Evolutionary conservation across 1,140 invertebrate genomes (phyloP).

Genomic region (Mactra quadrangularis): DNA sequence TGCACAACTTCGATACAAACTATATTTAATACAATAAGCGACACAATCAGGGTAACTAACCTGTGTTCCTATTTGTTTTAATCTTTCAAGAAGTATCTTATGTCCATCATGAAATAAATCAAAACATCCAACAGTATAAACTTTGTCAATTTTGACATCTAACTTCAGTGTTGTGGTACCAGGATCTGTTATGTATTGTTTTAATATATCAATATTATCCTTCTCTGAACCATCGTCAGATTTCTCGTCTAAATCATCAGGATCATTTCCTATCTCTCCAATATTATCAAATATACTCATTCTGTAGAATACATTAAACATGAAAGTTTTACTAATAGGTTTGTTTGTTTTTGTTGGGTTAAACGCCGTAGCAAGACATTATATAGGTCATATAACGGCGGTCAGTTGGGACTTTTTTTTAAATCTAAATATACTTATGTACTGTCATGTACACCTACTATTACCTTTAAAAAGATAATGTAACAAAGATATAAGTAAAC

Average conservation of each 20-base stretch:
- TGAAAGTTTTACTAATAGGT: too few species aligned
- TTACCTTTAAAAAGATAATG: too few species aligned
- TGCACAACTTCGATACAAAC: too few species aligned
- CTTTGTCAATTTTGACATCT: slow-evolving; percentile 51
- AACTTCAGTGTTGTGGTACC: slow-evolving; percentile 18
- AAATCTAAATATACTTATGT: too few species aligned
- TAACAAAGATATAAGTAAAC: too few species aligned
- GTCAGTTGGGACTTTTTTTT: too few species aligned
- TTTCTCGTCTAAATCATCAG: slow-evolving; percentile 35
- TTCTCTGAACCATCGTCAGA: slow-evolving; percentile 34
- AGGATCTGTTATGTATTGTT: not conserved
- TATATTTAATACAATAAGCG: too few species aligned
- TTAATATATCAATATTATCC: not conserved
- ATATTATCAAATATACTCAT: slow-evolving; percentile 8
- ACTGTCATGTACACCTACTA: too few species aligned
- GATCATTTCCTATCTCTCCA: slow-evolving; percentile 3
- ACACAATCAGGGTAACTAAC: too few species aligned
- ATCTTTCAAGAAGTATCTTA: slow-evolving; percentile 71
- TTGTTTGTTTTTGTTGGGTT: too few species aligned
- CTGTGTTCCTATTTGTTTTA: slow-evolving; percentile 78
- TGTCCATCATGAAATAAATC: slow-evolving; percentile 81
- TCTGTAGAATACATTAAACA: not conserved
- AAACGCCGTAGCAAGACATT: too few species aligned
- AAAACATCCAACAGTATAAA: slow-evolving; percentile 81
- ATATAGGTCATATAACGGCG: too few species aligned